Conservation (phyloP, 2,113 vertebrate species). For the Malaclemys terrapin region DNA sequence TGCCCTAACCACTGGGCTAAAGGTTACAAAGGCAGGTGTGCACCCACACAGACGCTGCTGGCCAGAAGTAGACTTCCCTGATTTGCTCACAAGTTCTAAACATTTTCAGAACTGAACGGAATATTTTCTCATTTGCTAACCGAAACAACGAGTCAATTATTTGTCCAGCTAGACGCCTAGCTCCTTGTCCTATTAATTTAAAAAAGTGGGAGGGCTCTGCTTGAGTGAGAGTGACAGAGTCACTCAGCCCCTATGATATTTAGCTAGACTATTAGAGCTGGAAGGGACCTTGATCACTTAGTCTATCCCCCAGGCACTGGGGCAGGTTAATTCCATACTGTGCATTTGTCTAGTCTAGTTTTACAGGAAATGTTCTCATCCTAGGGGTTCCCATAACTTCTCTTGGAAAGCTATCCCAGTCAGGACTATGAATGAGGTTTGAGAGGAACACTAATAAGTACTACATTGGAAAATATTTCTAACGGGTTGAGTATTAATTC, state of each 20-base stretch:
- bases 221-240: neutral
- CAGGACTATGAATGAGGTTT: neutral
- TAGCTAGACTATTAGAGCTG: neutral
- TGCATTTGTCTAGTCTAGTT: neutral
- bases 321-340: neutral
- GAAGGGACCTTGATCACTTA: neutral
- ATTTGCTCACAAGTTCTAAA: neutral
- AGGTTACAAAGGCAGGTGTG: neutral
- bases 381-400: neutral
- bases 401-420: neutral
- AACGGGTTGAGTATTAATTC: neutral
- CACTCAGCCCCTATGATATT: neutral
- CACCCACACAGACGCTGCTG: neutral
- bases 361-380: neutral
- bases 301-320: neutral
- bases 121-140: neutral
- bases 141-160: neutral
- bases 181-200: neutral
- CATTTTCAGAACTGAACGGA: neutral
- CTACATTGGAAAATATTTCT: neutral
- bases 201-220: neutral
- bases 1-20: too few relatives aligned
- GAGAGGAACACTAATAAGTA: neutral
- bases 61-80: neutral
- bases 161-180: neutral